Conservation (phyloP, 2,888 invertebrate species). For the Mythimna pallens region DNA sequence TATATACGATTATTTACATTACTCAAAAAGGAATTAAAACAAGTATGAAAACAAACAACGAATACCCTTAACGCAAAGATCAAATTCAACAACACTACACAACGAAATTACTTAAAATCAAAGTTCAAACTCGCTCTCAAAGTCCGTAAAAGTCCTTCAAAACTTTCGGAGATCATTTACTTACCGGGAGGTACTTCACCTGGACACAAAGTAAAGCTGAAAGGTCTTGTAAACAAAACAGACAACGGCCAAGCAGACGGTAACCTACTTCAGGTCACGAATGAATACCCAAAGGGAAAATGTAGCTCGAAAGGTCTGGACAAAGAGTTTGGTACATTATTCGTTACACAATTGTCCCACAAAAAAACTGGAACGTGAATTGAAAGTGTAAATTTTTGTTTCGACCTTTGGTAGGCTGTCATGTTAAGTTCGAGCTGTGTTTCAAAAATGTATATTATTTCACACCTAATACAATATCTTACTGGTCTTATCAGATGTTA, state of each 20-base stretch:
- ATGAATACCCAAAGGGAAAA: constrained; percentile 57
- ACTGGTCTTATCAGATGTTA: no score
- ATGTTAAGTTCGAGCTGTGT: background rate
- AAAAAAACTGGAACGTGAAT: constrained; percentile 46
- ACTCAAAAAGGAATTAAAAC: background rate
- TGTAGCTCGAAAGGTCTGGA: constrained; percentile 48
- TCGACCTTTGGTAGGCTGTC: constrained; percentile 17
- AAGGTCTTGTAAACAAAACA: constrained; percentile 68
- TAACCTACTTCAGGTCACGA: constrained; percentile 59
- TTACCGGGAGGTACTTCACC: constrained; percentile 50
- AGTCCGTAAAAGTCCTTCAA: constrained; percentile 48
- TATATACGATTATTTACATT: no score
- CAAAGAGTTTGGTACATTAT: constrained; percentile 48
- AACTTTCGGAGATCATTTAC: constrained; percentile 63
- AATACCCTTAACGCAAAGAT: constrained; percentile 9
- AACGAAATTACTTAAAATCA: constrained; percentile 58
- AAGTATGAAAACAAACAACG: constrained; percentile 5
- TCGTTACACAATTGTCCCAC: constrained; percentile 41
- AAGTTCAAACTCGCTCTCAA: constrained; percentile 46
- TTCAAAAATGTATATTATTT: background rate
- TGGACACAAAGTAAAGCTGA: constrained; percentile 63
- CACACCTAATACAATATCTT: background rate
- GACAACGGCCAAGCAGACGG: constrained; percentile 58
- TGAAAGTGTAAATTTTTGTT: constrained; percentile 33
- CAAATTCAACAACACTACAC: constrained; percentile 43